Base-by-base conservation (phyloP, 2,888 invertebrate species). In the Saturnia pavonia region DNA sequence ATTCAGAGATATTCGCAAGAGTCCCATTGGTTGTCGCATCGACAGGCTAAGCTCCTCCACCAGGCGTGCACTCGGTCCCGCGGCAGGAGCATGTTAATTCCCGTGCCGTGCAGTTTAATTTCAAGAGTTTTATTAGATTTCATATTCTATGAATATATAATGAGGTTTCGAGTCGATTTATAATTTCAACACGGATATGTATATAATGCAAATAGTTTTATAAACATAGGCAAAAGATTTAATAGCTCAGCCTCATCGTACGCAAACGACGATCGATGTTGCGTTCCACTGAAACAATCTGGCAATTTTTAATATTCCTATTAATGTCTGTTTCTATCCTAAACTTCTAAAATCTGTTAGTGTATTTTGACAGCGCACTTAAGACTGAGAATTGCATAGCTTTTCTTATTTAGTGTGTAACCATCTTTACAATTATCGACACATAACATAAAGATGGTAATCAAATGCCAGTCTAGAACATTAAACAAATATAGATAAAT, bases 51-150 rank as follows among this genome's bases (percentile, higher is more conserved):
- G n/a, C n/a, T n/a, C n/a, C n/a, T n/a, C n/a, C n/a, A n/a, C n/a
- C n/a, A n/a, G n/a, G n/a, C n/a, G n/a, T 8, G 65, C 19, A 65
- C 19, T 40, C 40, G 19, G 2, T 40, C 65, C 65, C 40, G 34
- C n/a, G 65, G 40, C 34, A 54, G 34, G 65, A 65, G 16, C 16
- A 27, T n/a, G n/a, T n/a, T n/a, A n/a, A n/a, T n/a, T n/a, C n/a
- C 1, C 65, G 57, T 40, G 19, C 65, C 40, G 19, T 65, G 11
- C 40, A 11, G 8, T 65, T 22, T 65, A 8, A 65, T 65, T 19
- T 34, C 7, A n/a, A 1, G 1, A 40, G 65, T 65, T 65, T 65
- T 65, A 65, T 65, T 65, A n/a, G 65, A 25, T 63, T 63, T 63
- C 65, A 34, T 19, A 65, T 40, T 40, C 40, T n/a, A 65, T 65